phyloP scores from a whole-genome alignment of 1,140 invertebrate species.

The Argopecten irradians region DNA sequence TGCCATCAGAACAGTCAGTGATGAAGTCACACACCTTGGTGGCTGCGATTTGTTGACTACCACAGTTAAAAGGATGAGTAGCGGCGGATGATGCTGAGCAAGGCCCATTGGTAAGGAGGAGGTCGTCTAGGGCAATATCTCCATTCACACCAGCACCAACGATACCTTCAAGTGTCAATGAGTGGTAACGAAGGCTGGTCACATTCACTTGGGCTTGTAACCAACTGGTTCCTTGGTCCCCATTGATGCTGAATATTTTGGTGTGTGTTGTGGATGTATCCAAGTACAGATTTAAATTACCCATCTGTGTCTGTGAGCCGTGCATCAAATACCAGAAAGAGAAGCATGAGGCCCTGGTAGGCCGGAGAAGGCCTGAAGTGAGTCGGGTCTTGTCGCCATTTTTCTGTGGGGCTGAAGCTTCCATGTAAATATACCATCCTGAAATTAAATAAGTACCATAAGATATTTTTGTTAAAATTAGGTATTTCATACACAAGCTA shows the following conservation, averaged over 20 bases:
- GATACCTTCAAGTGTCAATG: constrained; percentile 52
- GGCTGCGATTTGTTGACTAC: constrained; percentile 48
- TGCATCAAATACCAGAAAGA: constrained; percentile 88
- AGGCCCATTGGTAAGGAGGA: constrained; percentile 69
- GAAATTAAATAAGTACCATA: constrained; percentile 27
- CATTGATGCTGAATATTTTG: constrained; percentile 47
- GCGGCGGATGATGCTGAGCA: constrained; percentile 54
- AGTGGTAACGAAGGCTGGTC: constrained; percentile 41
- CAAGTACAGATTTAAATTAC: constrained; percentile 64
- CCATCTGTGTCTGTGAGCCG: constrained; percentile 76
- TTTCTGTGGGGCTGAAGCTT: constrained; percentile 65
- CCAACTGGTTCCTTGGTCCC: constrained; percentile 64
- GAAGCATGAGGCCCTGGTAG: constrained; percentile 59
- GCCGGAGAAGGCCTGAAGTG: constrained; percentile 48
- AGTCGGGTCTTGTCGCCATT: constrained; percentile 67
- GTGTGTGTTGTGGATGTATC: constrained; percentile 37
- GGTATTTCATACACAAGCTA: neutral
- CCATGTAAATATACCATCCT: constrained; percentile 72
- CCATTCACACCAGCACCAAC: constrained; percentile 60
- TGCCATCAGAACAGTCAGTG: constrained; percentile 67
- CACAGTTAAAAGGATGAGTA: constrained; percentile 59
- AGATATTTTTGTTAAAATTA: neutral
- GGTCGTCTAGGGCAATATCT: constrained; percentile 74
- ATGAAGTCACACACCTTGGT: constrained; percentile 73
- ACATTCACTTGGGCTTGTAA: constrained; percentile 51